A percentile compares a stretch with the other conserved stretches of the same genome.
phyloP scores from a whole-genome alignment of 2,888 invertebrate genomes.

The Nomada fabriciana region DNA sequence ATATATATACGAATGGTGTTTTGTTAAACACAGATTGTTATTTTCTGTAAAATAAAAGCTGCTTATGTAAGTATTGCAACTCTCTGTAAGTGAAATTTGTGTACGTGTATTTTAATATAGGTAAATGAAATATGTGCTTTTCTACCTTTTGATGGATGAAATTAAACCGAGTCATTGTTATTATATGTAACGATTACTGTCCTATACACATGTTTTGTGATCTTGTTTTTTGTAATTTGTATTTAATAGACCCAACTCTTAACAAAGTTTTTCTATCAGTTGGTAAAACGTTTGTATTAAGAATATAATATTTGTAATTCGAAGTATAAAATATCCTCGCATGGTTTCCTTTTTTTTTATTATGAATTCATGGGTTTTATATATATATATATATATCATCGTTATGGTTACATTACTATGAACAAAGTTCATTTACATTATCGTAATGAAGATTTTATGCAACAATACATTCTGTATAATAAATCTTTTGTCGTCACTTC shows the following conservation, averaged over 20 bases:
- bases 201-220: constrained; percentile 36
- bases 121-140: constrained; percentile 30
- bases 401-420: constrained; percentile 35
- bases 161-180: background rate
- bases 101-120: constrained; percentile 18
- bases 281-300: constrained; percentile 40
- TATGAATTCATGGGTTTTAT: constrained; percentile 34
- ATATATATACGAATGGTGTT: background rate
- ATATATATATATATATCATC: constrained; percentile 23
- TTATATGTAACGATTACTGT: constrained; percentile 31
- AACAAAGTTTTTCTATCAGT: constrained; percentile 55
- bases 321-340: constrained; percentile 60
- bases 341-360: constrained; percentile 24
- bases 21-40: constrained; percentile 2
- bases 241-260: constrained; percentile 64
- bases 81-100: constrained; percentile 7
- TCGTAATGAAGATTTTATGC: constrained; percentile 17
- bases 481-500: constrained; percentile 9
- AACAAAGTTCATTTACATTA: constrained; percentile 23
- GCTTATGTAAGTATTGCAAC: constrained; percentile 18
- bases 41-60: background rate
- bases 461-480: constrained; percentile 28
- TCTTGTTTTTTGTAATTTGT: constrained; percentile 60
- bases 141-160: constrained; percentile 55
- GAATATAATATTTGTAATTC: constrained; percentile 31